Evolutionary conservation across 1,140 invertebrate genomes (phyloP).

Genomic region (Lethrus apterus): DNA sequence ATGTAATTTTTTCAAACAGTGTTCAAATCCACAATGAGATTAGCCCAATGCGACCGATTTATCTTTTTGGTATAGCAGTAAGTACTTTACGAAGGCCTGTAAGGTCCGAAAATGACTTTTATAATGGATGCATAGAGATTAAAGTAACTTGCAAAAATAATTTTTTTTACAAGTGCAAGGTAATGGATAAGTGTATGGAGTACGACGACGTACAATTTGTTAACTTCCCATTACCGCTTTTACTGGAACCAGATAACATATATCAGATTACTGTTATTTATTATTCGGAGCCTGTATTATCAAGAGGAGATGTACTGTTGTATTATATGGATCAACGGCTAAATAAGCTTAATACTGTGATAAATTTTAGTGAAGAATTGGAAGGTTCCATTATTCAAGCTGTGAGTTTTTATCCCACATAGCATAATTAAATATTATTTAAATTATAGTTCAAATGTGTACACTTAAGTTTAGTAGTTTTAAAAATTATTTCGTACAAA

Average conservation of each 20-base stretch:
- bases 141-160: neutral
- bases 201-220: constrained; percentile 12
- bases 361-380: constrained; percentile 25
- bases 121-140: constrained; percentile 1
- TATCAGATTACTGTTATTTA: constrained; percentile 13
- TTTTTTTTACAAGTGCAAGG: constrained; percentile 6
- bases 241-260: neutral
- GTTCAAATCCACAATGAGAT: neutral
- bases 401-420: constrained; percentile 32
- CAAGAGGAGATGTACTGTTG: constrained; percentile 10
- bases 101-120: neutral
- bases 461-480: too few species aligned
- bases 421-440: constrained; percentile 2
- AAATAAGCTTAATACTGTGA: constrained; percentile 16
- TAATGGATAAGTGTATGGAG: neutral
- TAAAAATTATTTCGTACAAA: neutral
- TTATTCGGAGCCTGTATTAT: neutral
- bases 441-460: too few species aligned
- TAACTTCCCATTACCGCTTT: constrained; percentile 2
- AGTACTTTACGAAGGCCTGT: constrained; percentile 5
- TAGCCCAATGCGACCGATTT: neutral
- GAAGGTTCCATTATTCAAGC: constrained; percentile 32
- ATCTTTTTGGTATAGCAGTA: constrained; percentile 13
- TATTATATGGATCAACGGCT: constrained; percentile 4
- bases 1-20: neutral